Conservation (phyloP, 2,888 invertebrate genomes). For the Tillus elongatus region DNA sequence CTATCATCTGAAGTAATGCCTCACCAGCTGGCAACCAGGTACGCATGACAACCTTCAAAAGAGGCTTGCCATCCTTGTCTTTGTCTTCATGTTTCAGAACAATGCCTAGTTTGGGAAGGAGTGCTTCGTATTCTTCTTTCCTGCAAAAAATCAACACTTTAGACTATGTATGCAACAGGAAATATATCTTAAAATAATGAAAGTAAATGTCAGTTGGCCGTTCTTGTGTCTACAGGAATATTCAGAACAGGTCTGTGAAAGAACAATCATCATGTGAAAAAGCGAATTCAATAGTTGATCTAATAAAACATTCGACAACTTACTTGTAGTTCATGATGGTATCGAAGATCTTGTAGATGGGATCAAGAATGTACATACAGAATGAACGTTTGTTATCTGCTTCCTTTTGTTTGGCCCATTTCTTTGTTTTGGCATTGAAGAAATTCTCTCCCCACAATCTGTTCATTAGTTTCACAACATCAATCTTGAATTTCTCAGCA, state of each 20-base stretch:
- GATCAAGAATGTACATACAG: constrained; percentile 97
- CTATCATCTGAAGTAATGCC: constrained; percentile 99
- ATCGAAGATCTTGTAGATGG: constrained; percentile 91
- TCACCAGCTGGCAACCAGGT: constrained; percentile 99
- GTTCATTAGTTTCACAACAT: constrained; percentile 95
- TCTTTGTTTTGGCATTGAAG: constrained; percentile 95
- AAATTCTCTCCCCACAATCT: constrained; percentile 98
- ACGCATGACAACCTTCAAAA: constrained; percentile 97
- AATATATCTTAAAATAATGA: not conserved
- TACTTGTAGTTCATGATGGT: constrained; percentile 50
- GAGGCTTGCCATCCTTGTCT: constrained; percentile 91
- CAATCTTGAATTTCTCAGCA: constrained; percentile 96
- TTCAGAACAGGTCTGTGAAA: constrained; percentile 40
- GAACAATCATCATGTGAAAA: constrained; percentile 47
- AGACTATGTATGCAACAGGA: constrained; percentile 4
- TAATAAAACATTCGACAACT: constrained; percentile 14
- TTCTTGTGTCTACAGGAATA: constrained; percentile 49
- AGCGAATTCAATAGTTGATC: not conserved
- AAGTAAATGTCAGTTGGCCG: constrained; percentile 45
- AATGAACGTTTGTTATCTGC: constrained; percentile 92
- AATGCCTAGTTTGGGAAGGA: constrained; percentile 87
- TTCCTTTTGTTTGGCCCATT: constrained; percentile 92
- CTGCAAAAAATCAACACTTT: constrained; percentile 39
- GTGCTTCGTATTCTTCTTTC: constrained; percentile 83
- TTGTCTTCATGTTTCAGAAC: constrained; percentile 89